Evolutionary conservation across 1,140 invertebrate genomes (phyloP).

Genomic region (Trichogramma pretiosum): DNA sequence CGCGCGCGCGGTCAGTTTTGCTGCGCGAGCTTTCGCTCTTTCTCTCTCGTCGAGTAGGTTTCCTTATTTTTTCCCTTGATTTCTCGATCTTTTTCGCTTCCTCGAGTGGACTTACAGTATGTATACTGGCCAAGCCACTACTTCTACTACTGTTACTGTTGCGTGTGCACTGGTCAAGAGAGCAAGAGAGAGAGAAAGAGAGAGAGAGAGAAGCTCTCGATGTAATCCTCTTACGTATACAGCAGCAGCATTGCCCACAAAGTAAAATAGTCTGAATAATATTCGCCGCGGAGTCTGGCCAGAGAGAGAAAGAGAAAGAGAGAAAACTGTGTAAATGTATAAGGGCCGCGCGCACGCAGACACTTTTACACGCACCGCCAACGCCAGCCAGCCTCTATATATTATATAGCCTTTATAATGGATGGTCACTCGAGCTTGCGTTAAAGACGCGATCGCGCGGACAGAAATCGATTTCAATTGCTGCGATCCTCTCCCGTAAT

Average conservation of each 20-base stretch:
- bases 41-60: background rate
- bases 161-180: too few species aligned
- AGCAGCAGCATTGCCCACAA: slow-evolving; percentile 37
- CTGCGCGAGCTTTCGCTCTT: background rate
- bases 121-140: too few species aligned
- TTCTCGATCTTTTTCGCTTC: background rate
- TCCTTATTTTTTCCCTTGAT: slow-evolving; percentile 11
- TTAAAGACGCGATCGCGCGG: too few species aligned
- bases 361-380: slow-evolving; percentile 34
- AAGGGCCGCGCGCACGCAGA: slow-evolving; percentile 24
- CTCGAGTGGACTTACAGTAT: too few species aligned
- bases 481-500: too few species aligned
- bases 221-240: slow-evolving; percentile 43
- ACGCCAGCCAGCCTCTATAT: too few species aligned
- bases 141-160: too few species aligned
- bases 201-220: too few species aligned
- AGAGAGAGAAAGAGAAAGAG: too few species aligned
- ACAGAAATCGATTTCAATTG: slow-evolving; percentile 9
- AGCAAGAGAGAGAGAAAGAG: slow-evolving; percentile 16
- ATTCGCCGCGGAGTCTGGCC: too few species aligned
- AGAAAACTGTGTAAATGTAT: too few species aligned
- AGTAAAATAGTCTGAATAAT: too few species aligned
- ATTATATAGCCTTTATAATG: slow-evolving; percentile 4
- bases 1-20: slow-evolving; percentile 1
- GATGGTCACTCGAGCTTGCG: background rate